These are phyloP conservation scores for Vespertilio murinus DNA, from an alignment of 2,797 vertebrate species.

Conservation along the genomic window DNA sequence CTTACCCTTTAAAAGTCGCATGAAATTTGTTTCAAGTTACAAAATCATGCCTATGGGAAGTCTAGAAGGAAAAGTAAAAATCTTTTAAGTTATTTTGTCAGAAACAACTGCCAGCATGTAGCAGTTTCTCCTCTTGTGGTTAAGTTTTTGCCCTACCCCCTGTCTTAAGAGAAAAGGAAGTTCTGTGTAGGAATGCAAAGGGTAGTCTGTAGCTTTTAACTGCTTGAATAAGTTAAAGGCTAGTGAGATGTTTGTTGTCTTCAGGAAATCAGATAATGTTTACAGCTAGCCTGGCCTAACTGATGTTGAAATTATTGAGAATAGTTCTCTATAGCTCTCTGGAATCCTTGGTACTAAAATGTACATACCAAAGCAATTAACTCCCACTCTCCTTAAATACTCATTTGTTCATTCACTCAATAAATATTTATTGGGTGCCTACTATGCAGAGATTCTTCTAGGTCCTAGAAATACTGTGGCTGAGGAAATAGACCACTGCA, in stretches of 20 bases:
- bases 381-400: conserved; percentile 41
- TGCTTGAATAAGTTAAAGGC: conserved; percentile 54
- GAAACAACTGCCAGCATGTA: conserved; percentile 56
- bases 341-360: conserved; percentile 54
- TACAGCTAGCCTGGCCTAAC: conserved; percentile 27
- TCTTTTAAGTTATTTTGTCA: conserved; percentile 52
- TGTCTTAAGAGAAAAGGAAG: conserved; percentile 77
- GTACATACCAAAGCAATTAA: conserved; percentile 55
- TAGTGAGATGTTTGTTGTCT: conserved; percentile 19
- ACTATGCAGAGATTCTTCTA: not conserved
- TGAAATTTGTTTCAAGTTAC: conserved; percentile 25
- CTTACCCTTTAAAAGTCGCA: not conserved
- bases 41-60: conserved; percentile 25
- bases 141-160: conserved; percentile 57
- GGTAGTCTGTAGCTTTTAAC: conserved; percentile 43
- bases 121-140: conserved; percentile 74
- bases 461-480: not conserved
- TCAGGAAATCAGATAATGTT: conserved; percentile 67
- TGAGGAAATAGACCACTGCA: not conserved
- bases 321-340: conserved; percentile 36
- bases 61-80: conserved; percentile 50
- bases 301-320: conserved; percentile 54
- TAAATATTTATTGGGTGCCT: conserved; percentile 28
- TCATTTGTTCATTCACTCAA: conserved; percentile 33
- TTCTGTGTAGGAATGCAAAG: conserved; percentile 64